Evolutionary conservation across 2,888 invertebrate species (phyloP), one percentile per base, ranked within the genome.

Genomic region (Cataglyphis rosenhaueri): DNA sequence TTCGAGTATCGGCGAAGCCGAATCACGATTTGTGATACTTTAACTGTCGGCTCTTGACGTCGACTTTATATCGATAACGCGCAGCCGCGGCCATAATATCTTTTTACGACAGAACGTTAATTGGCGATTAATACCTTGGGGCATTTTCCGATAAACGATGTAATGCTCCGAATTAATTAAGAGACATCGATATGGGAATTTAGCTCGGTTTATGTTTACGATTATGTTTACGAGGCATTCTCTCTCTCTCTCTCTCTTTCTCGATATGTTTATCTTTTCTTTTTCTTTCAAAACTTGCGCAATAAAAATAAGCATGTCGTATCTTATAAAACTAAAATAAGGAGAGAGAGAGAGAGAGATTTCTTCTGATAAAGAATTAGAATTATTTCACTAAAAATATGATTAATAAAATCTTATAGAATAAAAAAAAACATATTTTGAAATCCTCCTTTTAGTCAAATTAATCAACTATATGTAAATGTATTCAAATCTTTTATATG

Each of bases 31-130:
- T 79, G 71, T 18, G 83, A 71, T 65, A 81, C 57, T 71, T 79
- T 70, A 78, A 78, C 59, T 25, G 78, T 70, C 29, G 71, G 41
- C 59, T 52, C 18, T 74, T 35, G 55, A 10, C 38, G 41, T 70
- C 78, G 81, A 79, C 21, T 79, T 84, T 85, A 64, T 78, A 74
- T 82, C 74, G 81, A 81, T 82, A 59, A 18, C 41, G 71, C 61
- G 41, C 70, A 52, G 52, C 18, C 81, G 62, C 55, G 52, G 57
- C 81, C 29, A 35, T 61, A 71, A 87, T 73, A 76, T 68, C 64
- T 81, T 84, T 81, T 76, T 82, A 83, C 82, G 82, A 86, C 81
- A 48, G 41, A 21, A 74, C 74, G 15, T 81, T 81, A 81, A 81
- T 74, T 55, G 75, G 8, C 29, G 75, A 81, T 74, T 81, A 75